Percentiles rank a stretch among this genome's conserved stretches.
phyloP scores from a whole-genome alignment of 2,113 vertebrate genomes.

The Mesitornis unicolor region DNA sequence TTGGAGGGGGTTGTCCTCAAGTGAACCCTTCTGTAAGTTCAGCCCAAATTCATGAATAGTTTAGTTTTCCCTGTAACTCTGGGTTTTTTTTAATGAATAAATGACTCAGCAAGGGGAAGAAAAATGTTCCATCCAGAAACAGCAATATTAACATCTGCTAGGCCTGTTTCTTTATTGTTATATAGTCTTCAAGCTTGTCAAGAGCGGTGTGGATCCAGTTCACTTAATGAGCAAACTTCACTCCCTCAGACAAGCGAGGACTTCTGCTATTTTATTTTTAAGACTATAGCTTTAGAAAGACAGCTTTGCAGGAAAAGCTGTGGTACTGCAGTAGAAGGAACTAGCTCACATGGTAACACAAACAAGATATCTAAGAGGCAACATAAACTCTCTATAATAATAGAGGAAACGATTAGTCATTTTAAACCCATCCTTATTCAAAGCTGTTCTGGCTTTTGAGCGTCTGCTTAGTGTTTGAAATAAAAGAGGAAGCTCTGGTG shows the following conservation, averaged over 20 bases:
- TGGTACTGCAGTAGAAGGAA: not conserved
- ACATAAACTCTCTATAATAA: not conserved
- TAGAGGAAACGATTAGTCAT: not conserved
- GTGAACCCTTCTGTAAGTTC: constrained; percentile 44
- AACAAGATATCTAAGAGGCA: not conserved
- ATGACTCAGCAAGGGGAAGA: not conserved
- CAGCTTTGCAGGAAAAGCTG: not conserved
- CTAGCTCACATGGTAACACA: not conserved
- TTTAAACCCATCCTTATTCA: constrained; percentile 9
- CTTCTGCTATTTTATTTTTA: not conserved
- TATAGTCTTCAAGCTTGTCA: not conserved
- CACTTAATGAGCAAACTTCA: not conserved
- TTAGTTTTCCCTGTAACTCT: constrained; percentile 18
- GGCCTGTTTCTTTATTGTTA: not conserved
- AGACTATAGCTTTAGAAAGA: not conserved
- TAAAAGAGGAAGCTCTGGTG: not conserved
- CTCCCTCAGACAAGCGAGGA: not conserved
- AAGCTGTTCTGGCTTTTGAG: not conserved
- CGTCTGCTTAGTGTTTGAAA: not conserved
- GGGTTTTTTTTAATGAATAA: constrained; percentile 48
- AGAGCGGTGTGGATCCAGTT: not conserved
- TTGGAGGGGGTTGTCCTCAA: not conserved
- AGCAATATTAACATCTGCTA: not conserved
- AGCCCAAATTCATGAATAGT: constrained; percentile 34
- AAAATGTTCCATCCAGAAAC: not conserved